Evolutionary conservation across 1,140 invertebrate genomes (phyloP), one percentile per base, ranked within the genome.

Genomic region (Megathymus violae): DNA sequence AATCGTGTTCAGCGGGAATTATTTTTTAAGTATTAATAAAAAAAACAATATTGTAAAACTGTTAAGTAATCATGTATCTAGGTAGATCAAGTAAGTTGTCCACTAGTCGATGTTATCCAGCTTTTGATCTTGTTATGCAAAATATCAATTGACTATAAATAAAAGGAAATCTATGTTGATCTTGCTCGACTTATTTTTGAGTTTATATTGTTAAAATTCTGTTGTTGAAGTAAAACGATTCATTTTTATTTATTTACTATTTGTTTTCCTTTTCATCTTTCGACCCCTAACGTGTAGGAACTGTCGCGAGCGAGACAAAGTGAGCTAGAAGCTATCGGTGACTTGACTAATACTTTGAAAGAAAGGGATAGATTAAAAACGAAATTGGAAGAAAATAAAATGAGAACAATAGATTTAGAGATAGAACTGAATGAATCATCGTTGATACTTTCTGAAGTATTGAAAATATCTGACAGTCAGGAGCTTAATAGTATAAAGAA

Each of bases 31-130:
- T 80, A 87, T 75, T 79, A 68, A 80, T 78, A 78, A 78, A 73
- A 67, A 69, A 71, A 71, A 85, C 71, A 85, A 76, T 78, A 81
- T 81, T 89, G 82, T 89, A 87, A 87, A 86, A 88, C 85, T 85
- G 84, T 88, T 90, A 86, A 88, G 82, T 82, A 83, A 81, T 80
- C 81, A 88, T 88, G 80, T 90, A 88, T 83, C 73, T 89, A 87
- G 82, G 74, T 87, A 86, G 87, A 83, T 68, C 67, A 74, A 78
- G 79, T 87, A 87, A 85, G 80, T 71, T 88, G 82, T 87, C 84
- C 88, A 87, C 78, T 88, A 88, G 85, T 82, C 79, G 69, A 81
- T 88, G 85, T 88, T 87, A 84, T 68, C 71, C 84, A 76, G 85
- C 87, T 87, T 87, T 75, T 74, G 69, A 76, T 76, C 87, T 89